Conservation (phyloP, 2,888 invertebrate species). For the Lepeophtheirus nordmannii region DNA sequence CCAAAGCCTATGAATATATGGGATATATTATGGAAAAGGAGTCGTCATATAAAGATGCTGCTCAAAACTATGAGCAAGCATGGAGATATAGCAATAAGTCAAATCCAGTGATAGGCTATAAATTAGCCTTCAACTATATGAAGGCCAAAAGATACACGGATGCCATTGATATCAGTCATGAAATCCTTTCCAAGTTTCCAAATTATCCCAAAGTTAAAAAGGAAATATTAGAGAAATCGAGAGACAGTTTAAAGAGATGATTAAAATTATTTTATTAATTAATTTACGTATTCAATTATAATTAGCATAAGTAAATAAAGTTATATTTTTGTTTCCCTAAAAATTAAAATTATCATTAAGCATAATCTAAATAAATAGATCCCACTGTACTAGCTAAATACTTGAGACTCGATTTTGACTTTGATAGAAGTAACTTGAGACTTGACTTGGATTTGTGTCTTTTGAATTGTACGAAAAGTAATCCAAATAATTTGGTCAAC, state of each 20-base stretch:
- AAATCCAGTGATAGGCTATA: conserved; percentile 47
- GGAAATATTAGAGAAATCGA: conserved; percentile 73
- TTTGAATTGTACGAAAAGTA: too few species aligned
- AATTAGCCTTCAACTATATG: conserved; percentile 74
- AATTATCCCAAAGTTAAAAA: conserved; percentile 80
- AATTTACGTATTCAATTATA: neutral
- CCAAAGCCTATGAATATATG: conserved; percentile 71
- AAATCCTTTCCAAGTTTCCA: conserved; percentile 61
- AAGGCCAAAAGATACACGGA: conserved; percentile 76
- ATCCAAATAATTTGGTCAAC: too few species aligned
- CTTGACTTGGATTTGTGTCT: too few species aligned
- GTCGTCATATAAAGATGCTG: conserved; percentile 70
- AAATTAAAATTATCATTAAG: too few species aligned
- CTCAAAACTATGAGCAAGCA: conserved; percentile 62
- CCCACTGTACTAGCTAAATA: too few species aligned
- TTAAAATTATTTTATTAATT: neutral
- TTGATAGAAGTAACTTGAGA: too few species aligned
- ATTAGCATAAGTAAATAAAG: neutral
- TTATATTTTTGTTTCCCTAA: too few species aligned
- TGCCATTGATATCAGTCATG: conserved; percentile 76
- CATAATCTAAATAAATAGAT: too few species aligned
- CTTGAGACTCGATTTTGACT: too few species aligned
- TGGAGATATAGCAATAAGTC: conserved; percentile 63
- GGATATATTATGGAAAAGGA: conserved; percentile 81
- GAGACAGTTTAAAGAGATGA: conserved; percentile 15